Evolutionary conservation across 2,113 vertebrate species (phyloP).

Genomic region (Cynoglossus semilaevis): DNA sequence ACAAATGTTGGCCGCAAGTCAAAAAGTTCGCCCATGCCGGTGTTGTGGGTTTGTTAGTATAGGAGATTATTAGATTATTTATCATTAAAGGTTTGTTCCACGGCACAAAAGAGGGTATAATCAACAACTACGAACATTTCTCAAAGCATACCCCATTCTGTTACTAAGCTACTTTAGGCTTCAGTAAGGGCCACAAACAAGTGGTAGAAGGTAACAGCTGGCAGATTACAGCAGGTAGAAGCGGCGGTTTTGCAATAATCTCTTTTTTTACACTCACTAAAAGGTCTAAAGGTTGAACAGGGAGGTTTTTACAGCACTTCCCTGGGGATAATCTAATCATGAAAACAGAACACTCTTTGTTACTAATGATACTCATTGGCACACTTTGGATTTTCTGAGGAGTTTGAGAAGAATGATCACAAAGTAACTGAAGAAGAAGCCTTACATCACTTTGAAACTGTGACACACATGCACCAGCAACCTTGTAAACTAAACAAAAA

Average conservation of each 20-base stretch:
- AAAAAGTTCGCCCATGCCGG: no score
- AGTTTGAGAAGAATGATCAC: constrained; percentile 3
- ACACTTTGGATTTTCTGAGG: neutral
- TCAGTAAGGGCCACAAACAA: neutral
- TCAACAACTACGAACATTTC: no score
- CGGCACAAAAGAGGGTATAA: no score
- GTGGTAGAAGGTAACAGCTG: constrained; percentile 37
- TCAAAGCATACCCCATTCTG: neutral
- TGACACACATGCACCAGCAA: neutral
- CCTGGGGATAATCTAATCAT: constrained; percentile 37
- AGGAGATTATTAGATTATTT: no score
- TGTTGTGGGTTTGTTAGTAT: no score
- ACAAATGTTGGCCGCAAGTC: no score
- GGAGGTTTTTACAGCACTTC: constrained; percentile 46
- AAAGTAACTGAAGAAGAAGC: no score
- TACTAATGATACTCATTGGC: constrained; percentile 10
- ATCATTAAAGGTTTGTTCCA: no score
- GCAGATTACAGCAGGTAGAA: constrained; percentile 37
- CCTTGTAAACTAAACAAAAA: neutral
- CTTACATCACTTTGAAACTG: neutral
- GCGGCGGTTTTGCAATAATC: constrained; percentile 37
- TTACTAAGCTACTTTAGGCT: neutral
- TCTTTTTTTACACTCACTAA: constrained; percentile 15
- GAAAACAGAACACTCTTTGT: constrained; percentile 15
- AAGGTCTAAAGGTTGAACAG: constrained; percentile 65